Base-by-base conservation (phyloP, 2,888 invertebrate species). In the Ganaspis brasiliensis region DNA sequence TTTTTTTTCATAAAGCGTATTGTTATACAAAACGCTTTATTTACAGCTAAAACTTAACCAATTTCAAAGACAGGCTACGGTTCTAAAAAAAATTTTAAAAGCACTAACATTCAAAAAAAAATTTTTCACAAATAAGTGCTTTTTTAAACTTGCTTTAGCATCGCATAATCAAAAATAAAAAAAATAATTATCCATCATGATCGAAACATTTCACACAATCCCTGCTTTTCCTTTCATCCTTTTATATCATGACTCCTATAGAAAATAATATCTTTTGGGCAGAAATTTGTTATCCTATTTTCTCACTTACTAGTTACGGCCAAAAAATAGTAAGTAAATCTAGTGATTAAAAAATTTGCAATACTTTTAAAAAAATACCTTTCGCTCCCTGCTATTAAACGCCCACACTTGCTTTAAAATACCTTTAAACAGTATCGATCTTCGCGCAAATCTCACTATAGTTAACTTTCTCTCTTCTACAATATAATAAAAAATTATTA, bases 191-290 rank as follows among this genome's bases (percentile, higher is more conserved):
- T 79, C 63, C 73, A 57, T 73, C 21, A 73, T 80, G 59, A 55
- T 72, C 63, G 70, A 73, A 73, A 78, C 70, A 72, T 57, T 40
- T 78, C 52, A 57, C 59, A 40, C 72, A 71, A 31, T 4, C 31
- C 6, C 6, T 45, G 52, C 52, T 67, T 26, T 73, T 63, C 57
- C 74, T 55, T 40, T 76, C 55, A 40, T 59, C 49, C 10, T 45
- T 72, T 59, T 71, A 74, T 75, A n/a, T 77, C 77, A 71, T 72
- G n/a, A n/a, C n/a, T 74, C 59, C 63, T 67, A 79, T 74, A 80
- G 80, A 83, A 81, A 82, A 84, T 83, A 82, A 81, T 83, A 84
- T 85, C 83, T 86, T 82, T 83, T 81, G 76, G 80, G 78, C 81
- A 84, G 80, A 84, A 81, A 80, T 80, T 81, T 80, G 40, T 67